Percentiles rank a stretch among this genome's conserved stretches.
These are phyloP conservation scores for Philaethria dido DNA, from an alignment of 2,888 invertebrate species.

Conservation along the genomic window DNA sequence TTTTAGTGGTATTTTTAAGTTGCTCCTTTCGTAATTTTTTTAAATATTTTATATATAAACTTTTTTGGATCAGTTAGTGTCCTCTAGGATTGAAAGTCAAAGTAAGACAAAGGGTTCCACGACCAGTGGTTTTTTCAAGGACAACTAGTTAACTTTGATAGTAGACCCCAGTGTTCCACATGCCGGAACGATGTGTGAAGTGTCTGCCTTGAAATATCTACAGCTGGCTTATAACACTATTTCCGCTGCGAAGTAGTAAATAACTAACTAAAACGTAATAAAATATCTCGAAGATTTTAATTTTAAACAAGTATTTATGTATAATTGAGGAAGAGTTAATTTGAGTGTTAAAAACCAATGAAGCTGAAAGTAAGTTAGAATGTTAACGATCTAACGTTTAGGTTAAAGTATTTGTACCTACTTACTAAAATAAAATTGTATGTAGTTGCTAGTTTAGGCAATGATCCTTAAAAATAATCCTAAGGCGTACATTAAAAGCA, in stretches of 20 bases:
- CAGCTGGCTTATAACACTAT: neutral
- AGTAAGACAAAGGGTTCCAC: constrained; percentile 7
- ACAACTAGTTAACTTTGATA: constrained; percentile 16
- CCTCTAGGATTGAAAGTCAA: neutral
- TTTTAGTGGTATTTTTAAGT: no score
- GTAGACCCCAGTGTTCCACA: neutral
- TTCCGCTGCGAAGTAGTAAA: neutral
- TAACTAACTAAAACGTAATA: neutral
- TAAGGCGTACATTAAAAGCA: no score
- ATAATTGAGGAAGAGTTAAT: constrained; percentile 19
- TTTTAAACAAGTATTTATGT: neutral
- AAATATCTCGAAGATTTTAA: neutral
- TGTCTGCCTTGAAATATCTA: constrained; percentile 10
- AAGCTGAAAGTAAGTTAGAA: neutral
- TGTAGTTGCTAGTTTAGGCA: no score
- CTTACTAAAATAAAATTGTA: neutral
- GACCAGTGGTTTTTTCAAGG: constrained; percentile 27
- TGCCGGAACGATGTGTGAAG: neutral
- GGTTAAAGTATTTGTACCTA: no score
- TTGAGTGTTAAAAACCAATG: neutral
- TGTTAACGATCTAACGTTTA: no score
- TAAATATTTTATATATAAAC: neutral
- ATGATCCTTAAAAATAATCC: no score
- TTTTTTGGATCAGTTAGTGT: neutral
- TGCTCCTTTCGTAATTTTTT: no score